phyloP scores from a whole-genome alignment of 2,888 invertebrate species.

The Cheiracanthium punctorium region DNA sequence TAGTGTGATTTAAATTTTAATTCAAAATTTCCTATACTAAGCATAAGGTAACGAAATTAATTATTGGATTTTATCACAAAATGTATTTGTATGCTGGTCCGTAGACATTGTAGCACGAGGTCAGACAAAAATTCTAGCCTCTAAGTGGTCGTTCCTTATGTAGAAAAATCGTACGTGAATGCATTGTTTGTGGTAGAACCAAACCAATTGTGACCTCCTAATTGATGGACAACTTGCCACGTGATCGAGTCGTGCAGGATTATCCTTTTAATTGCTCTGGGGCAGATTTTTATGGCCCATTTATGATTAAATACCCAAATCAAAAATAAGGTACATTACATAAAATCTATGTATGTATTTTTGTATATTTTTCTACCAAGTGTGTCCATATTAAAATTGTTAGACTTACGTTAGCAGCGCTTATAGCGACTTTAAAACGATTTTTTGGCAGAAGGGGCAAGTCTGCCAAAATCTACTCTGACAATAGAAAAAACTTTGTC shows the following conservation, averaged over 20 bases:
- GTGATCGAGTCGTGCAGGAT: background rate
- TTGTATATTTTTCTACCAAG: background rate
- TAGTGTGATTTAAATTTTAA: too few species aligned
- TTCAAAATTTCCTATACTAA: too few species aligned
- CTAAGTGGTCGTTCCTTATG: too few species aligned
- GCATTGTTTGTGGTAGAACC: too few species aligned
- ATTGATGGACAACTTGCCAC: background rate
- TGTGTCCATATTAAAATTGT: conserved; percentile 21
- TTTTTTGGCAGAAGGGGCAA: conserved; percentile 11
- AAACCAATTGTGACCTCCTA: too few species aligned
- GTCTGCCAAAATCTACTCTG: too few species aligned
- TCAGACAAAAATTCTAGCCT: conserved; percentile 14
- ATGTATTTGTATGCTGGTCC: background rate
- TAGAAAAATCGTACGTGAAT: too few species aligned
- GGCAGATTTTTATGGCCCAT: background rate
- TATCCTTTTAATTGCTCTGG: too few species aligned
- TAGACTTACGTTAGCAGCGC: background rate
- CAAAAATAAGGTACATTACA: background rate
- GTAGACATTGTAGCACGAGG: background rate
- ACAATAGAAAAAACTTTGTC: background rate
- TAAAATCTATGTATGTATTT: background rate
- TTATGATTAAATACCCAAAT: background rate
- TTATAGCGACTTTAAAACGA: conserved; percentile 21
- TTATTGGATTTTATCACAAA: too few species aligned
- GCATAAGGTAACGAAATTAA: background rate